Conservation (phyloP, 2,113 vertebrate genomes). For the Gambusia affinis region DNA sequence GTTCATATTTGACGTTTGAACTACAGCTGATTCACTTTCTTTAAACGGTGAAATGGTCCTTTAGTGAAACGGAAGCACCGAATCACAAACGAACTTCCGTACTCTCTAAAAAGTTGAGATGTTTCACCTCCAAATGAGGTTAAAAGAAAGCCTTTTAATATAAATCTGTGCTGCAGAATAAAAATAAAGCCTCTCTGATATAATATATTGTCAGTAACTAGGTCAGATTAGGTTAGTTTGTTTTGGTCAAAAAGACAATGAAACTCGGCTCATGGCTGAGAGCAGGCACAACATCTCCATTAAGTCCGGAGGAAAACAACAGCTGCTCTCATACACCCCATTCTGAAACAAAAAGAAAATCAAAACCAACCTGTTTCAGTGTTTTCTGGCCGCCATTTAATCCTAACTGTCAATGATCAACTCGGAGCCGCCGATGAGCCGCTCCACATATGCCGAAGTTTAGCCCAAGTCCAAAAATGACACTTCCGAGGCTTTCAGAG, state of each 20-base stretch:
- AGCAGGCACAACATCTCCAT: background rate
- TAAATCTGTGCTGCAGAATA: no score
- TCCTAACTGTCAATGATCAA: slow-evolving; percentile 24
- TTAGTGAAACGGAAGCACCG: background rate
- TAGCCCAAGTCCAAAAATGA: slow-evolving; percentile 60
- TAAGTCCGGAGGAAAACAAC: background rate
- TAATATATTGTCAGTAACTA: background rate
- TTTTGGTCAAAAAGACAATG: slow-evolving; percentile 48
- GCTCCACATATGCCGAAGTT: slow-evolving; percentile 45
- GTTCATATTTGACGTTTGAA: background rate
- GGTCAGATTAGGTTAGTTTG: background rate
- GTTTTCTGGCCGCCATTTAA: slow-evolving; percentile 44
- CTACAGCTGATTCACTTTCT: background rate
- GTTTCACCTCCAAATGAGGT: background rate
- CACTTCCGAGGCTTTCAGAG: slow-evolving; percentile 50
- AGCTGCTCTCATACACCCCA: background rate
- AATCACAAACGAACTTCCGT: background rate
- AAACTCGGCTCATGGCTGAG: slow-evolving; percentile 13
- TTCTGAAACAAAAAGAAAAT: accelerated
- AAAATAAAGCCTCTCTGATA: background rate
- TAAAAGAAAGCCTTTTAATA: background rate
- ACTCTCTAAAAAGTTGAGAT: background rate
- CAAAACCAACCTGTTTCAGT: slow-evolving; percentile 50
- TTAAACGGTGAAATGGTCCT: background rate
- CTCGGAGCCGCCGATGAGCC: slow-evolving; percentile 16